A percentile compares a stretch with the other conserved stretches of the same genome.
Evolutionary conservation across 2,888 invertebrate species (phyloP).

Genomic region (Nephrotoma appendiculata): DNA sequence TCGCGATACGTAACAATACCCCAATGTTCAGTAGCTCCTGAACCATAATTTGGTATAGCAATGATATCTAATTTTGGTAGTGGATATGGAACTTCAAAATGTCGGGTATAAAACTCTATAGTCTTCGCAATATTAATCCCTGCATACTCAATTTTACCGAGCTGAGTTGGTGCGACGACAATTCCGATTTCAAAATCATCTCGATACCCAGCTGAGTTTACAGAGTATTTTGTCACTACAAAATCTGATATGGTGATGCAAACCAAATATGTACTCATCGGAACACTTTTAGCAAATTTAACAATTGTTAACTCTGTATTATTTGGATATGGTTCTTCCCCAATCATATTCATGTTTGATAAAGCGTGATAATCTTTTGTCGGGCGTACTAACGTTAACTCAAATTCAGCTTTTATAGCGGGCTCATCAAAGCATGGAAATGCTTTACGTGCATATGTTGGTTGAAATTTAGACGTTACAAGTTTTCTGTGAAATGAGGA

Average conservation of each 20-base stretch:
- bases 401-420: conserved; percentile 73
- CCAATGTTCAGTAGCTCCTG: conserved; percentile 97
- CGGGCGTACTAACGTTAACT: conserved; percentile 62
- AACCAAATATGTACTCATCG: conserved; percentile 88
- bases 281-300: conserved; percentile 63
- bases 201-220: conserved; percentile 38
- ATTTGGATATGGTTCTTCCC: conserved; percentile 20
- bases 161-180: conserved; percentile 57
- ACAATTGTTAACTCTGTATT: conserved; percentile 45
- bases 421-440: conserved; percentile 96
- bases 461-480: conserved; percentile 88
- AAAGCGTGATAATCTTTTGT: conserved; percentile 52
- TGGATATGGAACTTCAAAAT: conserved; percentile 74
- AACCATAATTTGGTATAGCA: conserved; percentile 33
- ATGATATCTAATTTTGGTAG: conserved; percentile 59
- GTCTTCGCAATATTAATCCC: conserved; percentile 53
- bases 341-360: conserved; percentile 72
- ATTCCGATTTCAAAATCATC: conserved; percentile 52
- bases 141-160: conserved; percentile 63
- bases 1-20: conserved; percentile 82
- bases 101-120: conserved; percentile 68
- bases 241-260: conserved; percentile 91
- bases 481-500: conserved; percentile 44
- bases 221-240: conserved; percentile 34
- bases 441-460: conserved; percentile 81